A percentile compares a stretch with the other conserved stretches of the same genome.
Conservation (phyloP, 2,113 vertebrate genomes). For the Sminthopsis crassicaudata region DNA sequence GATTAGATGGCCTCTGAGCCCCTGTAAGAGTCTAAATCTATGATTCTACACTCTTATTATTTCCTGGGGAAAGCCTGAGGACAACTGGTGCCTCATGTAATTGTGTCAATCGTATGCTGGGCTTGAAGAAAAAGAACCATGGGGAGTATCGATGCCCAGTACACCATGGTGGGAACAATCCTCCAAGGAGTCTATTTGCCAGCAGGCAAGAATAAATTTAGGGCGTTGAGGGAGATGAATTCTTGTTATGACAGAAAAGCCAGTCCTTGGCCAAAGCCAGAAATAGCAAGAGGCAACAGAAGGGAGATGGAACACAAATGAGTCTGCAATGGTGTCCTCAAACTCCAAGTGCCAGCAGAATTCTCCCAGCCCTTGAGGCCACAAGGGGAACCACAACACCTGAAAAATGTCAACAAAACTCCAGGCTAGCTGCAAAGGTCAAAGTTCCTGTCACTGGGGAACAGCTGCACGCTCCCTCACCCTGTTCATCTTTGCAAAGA, state of each 20-base stretch:
- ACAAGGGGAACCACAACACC: background rate
- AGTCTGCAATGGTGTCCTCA: background rate
- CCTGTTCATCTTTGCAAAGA: background rate
- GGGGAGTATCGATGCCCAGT: background rate
- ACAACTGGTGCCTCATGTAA: background rate
- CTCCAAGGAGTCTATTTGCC: background rate
- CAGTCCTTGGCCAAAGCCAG: background rate
- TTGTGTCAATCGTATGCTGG: background rate
- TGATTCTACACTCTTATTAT: background rate
- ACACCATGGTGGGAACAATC: background rate
- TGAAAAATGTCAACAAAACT: background rate
- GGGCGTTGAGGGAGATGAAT: background rate
- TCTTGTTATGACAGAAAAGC: background rate
- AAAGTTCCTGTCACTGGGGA: background rate
- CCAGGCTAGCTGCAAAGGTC: background rate
- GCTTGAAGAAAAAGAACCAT: background rate
- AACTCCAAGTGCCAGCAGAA: background rate
- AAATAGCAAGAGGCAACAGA: background rate
- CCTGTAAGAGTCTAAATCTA: background rate
- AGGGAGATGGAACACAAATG: background rate
- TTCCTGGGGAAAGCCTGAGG: background rate
- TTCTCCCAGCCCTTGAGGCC: background rate
- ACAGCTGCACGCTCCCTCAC: background rate
- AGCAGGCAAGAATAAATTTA: background rate
- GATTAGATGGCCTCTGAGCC: background rate